Evolutionary conservation across 2,888 invertebrate species (phyloP).

Genomic region (Leptinotarsa juncta): DNA sequence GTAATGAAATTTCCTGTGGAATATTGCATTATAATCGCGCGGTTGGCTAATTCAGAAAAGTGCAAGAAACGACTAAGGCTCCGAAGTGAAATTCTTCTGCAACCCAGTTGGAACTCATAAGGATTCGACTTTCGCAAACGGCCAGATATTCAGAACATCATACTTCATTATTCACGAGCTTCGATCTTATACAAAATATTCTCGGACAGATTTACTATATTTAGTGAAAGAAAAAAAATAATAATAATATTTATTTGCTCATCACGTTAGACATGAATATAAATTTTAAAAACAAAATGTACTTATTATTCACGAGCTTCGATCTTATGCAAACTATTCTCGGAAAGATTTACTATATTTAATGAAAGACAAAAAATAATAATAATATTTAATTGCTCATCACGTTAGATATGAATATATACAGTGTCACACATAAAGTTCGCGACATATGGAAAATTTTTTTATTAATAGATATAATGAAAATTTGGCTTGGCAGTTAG

Average conservation of each 20-base stretch:
- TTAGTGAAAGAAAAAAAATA: not conserved
- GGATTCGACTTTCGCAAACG: slow-evolving; percentile 9
- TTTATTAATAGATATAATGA: too few relatives aligned
- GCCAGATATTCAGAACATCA: not conserved
- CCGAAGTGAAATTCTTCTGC: slow-evolving; percentile 12
- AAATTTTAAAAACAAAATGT: too few relatives aligned
- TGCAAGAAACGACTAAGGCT: slow-evolving; percentile 24
- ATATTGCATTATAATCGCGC: slow-evolving; percentile 20
- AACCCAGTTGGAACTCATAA: not conserved
- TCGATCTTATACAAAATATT: not conserved
- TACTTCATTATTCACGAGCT: not conserved
- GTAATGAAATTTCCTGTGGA: slow-evolving; percentile 21
- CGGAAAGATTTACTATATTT: not conserved
- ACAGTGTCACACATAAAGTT: too few relatives aligned
- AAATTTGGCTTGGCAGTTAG: too few relatives aligned
- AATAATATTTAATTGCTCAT: too few relatives aligned
- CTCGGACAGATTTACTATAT: not conserved
- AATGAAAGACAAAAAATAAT: not conserved
- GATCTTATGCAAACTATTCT: not conserved
- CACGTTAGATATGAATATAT: too few relatives aligned
- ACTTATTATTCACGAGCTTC: not conserved
- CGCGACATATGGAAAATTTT: too few relatives aligned
- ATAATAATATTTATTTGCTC: too few relatives aligned
- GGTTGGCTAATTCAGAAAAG: slow-evolving; percentile 24
- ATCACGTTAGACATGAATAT: too few relatives aligned